phyloP scores from a whole-genome alignment of 2,888 invertebrate genomes.

The Troides aeacus region DNA sequence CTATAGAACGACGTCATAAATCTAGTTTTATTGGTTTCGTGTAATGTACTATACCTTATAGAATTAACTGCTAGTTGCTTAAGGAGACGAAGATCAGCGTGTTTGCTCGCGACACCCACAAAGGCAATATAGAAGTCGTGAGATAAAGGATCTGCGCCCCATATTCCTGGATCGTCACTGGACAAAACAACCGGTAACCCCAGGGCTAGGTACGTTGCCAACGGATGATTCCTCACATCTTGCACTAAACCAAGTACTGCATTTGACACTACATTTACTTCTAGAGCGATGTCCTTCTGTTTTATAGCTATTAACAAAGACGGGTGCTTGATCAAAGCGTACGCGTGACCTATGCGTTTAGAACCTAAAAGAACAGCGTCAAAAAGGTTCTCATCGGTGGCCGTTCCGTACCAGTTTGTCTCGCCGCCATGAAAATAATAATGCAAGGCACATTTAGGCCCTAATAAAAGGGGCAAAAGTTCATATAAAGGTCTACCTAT shows the following conservation, averaged over 20 bases:
- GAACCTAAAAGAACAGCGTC: slow-evolving; percentile 88
- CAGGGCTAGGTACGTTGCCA: slow-evolving; percentile 82
- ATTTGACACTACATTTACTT: slow-evolving; percentile 90
- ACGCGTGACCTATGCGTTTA: slow-evolving; percentile 89
- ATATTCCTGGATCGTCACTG: slow-evolving; percentile 89
- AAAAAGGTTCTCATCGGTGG: slow-evolving; percentile 85
- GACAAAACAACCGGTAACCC: slow-evolving; percentile 87
- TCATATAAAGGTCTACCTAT: slow-evolving; percentile 81
- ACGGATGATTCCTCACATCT: slow-evolving; percentile 89
- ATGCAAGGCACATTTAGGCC: slow-evolving; percentile 75
- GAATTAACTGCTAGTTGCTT: slow-evolving; percentile 89
- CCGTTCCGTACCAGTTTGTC: slow-evolving; percentile 85
- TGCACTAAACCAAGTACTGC: slow-evolving; percentile 84
- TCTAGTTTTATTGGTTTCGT: slow-evolving; percentile 44
- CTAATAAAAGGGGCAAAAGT: slow-evolving; percentile 78
- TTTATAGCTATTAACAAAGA: slow-evolving; percentile 78
- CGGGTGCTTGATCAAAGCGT: slow-evolving; percentile 87
- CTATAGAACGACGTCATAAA: slow-evolving; percentile 47
- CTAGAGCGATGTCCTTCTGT: slow-evolving; percentile 83
- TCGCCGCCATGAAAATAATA: slow-evolving; percentile 91
- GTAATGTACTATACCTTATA: slow-evolving; percentile 82
- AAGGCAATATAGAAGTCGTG: slow-evolving; percentile 90
- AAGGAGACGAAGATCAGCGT: slow-evolving; percentile 84
- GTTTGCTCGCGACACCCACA: slow-evolving; percentile 85
- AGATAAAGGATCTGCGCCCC: slow-evolving; percentile 86